A percentile compares a stretch with the other conserved stretches of the same genome.
Conservation (phyloP, 2,797 vertebrate genomes). For the Platyrinchus mystaceus region DNA sequence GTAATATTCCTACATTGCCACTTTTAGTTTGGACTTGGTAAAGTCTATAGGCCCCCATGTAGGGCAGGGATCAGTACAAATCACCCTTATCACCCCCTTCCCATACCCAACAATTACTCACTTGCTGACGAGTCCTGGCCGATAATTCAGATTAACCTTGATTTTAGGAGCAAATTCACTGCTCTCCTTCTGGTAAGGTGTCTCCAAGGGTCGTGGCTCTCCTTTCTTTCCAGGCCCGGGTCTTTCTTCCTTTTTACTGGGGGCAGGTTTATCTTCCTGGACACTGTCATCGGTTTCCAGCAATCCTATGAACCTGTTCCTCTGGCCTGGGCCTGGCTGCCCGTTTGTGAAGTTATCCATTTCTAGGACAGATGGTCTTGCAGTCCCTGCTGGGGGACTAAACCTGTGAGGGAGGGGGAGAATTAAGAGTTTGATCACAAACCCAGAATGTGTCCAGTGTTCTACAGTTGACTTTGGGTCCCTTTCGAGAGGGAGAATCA, state of each 20-base stretch:
- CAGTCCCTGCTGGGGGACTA: neutral
- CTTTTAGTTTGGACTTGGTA: neutral
- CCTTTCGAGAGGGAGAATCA: neutral
- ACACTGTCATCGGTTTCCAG: conserved; percentile 67
- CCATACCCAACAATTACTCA: conserved; percentile 25
- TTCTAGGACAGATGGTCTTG: neutral
- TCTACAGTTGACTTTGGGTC: neutral
- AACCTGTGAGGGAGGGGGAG: neutral
- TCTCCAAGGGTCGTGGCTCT: conserved; percentile 71
- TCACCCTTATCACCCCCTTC: neutral
- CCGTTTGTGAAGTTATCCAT: conserved; percentile 54
- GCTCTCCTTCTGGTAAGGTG: conserved; percentile 69
- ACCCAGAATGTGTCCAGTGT: accelerated
- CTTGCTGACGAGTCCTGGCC: conserved; percentile 46
- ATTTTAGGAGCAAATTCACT: conserved; percentile 54
- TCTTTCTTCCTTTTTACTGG: neutral
- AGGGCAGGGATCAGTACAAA: neutral
- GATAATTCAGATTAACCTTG: conserved; percentile 69
- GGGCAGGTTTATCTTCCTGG: conserved; percentile 4
- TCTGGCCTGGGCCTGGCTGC: conserved; percentile 22
- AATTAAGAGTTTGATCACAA: neutral
- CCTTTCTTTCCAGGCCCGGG: neutral
- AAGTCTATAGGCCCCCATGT: neutral
- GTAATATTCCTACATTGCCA: neutral
- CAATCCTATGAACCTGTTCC: conserved; percentile 14